Conservation (phyloP, 2,113 vertebrate genomes). For the Rhea americana region DNA sequence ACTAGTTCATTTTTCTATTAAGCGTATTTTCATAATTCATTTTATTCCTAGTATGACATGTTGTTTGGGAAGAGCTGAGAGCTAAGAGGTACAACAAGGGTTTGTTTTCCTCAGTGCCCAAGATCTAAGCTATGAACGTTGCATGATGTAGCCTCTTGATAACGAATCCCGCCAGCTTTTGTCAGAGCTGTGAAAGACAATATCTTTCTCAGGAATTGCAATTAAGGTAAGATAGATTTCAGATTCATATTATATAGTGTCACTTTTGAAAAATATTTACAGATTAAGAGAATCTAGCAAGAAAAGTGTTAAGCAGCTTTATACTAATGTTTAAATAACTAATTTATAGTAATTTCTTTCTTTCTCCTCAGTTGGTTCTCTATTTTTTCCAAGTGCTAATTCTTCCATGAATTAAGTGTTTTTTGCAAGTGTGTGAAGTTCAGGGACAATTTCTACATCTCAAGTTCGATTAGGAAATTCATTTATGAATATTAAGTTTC, state of each 20-base stretch:
- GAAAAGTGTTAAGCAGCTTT: background rate
- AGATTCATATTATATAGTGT: background rate
- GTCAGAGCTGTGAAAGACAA: background rate
- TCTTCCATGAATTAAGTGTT: background rate
- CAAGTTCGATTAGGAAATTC: constrained; percentile 4
- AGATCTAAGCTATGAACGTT: background rate
- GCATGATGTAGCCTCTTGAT: background rate
- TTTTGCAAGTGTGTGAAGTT: background rate
- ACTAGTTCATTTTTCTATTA: background rate
- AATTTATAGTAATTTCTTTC: background rate
- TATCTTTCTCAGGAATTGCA: background rate
- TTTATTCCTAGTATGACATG: background rate
- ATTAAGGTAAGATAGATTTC: background rate
- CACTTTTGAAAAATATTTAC: constrained; percentile 1
- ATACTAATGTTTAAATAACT: background rate
- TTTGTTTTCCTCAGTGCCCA: background rate
- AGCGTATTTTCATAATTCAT: background rate
- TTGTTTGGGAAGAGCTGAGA: background rate
- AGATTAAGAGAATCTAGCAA: background rate
- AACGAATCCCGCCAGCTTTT: background rate
- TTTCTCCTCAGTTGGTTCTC: background rate
- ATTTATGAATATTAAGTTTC: background rate
- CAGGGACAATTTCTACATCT: background rate
- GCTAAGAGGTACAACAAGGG: background rate
- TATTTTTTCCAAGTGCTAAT: background rate